phyloP scores from a whole-genome alignment of 1,140 invertebrate genomes.

The Andricus grossulariae region DNA sequence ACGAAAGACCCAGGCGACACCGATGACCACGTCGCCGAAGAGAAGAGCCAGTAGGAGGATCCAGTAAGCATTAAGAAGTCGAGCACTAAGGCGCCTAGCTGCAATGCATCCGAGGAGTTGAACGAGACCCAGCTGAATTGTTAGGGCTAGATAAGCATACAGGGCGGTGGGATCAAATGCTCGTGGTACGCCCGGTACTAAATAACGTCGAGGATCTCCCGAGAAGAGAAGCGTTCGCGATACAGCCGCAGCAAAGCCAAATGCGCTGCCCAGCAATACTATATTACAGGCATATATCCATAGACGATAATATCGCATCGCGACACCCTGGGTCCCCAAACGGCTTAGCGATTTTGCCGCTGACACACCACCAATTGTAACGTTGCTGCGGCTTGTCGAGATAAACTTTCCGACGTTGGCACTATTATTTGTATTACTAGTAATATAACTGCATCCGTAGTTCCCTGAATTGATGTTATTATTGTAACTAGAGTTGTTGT shows the following conservation, averaged over 20 bases:
- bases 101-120: conserved; percentile 88
- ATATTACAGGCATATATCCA: conserved; percentile 96
- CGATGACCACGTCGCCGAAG: conserved; percentile 89
- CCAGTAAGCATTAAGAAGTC: conserved; percentile 90
- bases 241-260: conserved; percentile 87
- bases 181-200: conserved; percentile 84
- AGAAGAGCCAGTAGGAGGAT: conserved; percentile 86
- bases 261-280: conserved; percentile 86
- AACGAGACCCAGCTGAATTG: conserved; percentile 81
- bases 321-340: conserved; percentile 69
- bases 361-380: conserved; percentile 56
- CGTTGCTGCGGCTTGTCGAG: conserved; percentile 54
- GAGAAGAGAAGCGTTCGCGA: conserved; percentile 81
- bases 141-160: conserved; percentile 88
- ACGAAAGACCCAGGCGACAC: conserved; percentile 90
- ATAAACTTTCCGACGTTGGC: conserved; percentile 54
- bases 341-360: conserved; percentile 62
- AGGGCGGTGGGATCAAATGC: conserved; percentile 87
- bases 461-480: conserved; percentile 29
- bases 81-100: conserved; percentile 86
- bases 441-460: conserved; percentile 42
- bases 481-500: conserved; percentile 37
- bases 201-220: conserved; percentile 79
- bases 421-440: conserved; percentile 41
- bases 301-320: conserved; percentile 88